Percentiles rank a stretch among this genome's conserved stretches.
Evolutionary conservation across 1,140 invertebrate species (phyloP).

Genomic region (Halictus rubicundus): DNA sequence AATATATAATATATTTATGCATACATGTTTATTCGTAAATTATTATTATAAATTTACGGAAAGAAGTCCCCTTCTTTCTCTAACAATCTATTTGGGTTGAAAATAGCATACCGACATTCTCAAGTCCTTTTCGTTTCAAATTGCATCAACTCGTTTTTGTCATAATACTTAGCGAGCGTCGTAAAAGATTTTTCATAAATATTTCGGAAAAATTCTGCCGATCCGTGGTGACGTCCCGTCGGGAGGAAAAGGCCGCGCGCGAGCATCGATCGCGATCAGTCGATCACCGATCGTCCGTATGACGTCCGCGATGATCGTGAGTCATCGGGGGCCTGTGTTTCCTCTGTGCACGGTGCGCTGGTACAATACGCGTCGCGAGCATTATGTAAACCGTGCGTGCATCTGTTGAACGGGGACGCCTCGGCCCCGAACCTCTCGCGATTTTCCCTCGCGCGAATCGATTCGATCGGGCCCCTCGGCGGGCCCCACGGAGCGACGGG

Average conservation of each 20-base stretch:
- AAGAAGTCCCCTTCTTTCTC: too few relatives aligned
- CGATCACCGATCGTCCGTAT: conserved; percentile 35
- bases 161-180: too few relatives aligned
- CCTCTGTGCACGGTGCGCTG: conserved; percentile 14
- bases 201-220: too few relatives aligned
- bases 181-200: too few relatives aligned
- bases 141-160: too few relatives aligned
- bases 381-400: conserved; percentile 54
- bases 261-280: neutral
- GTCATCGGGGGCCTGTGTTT: conserved; percentile 33
- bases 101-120: too few relatives aligned
- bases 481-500: conserved; percentile 13
- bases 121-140: too few relatives aligned
- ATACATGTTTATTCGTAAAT: too few relatives aligned
- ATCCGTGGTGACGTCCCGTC: too few relatives aligned
- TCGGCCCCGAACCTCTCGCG: neutral
- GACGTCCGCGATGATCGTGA: conserved; percentile 32
- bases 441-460: conserved; percentile 45
- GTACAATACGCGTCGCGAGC: conserved; percentile 2
- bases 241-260: neutral
- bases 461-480: neutral
- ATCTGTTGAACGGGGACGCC: neutral
- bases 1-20: too few relatives aligned
- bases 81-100: too few relatives aligned
- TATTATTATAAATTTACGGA: too few relatives aligned